Conservation (phyloP, 2,888 invertebrate species). For the Habroteleia sp. region DNA sequence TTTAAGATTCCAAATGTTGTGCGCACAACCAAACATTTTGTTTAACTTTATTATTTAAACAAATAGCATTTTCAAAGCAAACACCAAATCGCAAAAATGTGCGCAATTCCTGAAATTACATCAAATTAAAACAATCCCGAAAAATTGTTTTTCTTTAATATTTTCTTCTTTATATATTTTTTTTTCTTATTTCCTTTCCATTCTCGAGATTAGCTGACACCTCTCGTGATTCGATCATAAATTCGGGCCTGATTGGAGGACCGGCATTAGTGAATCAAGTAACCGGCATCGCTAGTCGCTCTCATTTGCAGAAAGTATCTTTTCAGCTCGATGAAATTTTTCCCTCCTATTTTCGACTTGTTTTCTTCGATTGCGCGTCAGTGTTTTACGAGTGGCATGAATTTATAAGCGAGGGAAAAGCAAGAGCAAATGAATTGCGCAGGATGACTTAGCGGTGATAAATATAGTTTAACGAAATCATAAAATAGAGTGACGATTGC, state of each 20-base stretch:
- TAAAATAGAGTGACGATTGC: slow-evolving; percentile 44
- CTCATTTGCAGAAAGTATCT: slow-evolving; percentile 39
- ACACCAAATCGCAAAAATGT: too few relatives aligned
- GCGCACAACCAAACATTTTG: too few relatives aligned
- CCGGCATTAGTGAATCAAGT: slow-evolving; percentile 2
- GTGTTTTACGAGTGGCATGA: slow-evolving; percentile 44
- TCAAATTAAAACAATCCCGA: too few relatives aligned
- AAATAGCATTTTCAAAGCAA: too few relatives aligned
- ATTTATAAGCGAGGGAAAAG: slow-evolving; percentile 42
- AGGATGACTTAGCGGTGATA: slow-evolving; percentile 41
- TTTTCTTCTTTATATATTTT: neutral
- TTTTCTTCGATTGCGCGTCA: slow-evolving; percentile 42
- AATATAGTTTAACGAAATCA: slow-evolving; percentile 51
- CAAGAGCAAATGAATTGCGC: slow-evolving; percentile 43
- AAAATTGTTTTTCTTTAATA: too few relatives aligned
- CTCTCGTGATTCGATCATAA: slow-evolving; percentile 19
- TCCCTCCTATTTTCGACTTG: slow-evolving; percentile 23
- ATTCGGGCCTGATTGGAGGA: slow-evolving; percentile 19
- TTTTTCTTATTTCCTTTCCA: too few relatives aligned
- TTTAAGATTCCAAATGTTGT: too few relatives aligned
- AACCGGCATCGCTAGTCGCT: slow-evolving; percentile 14
- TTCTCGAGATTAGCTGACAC: slow-evolving; percentile 15
- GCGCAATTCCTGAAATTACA: too few relatives aligned
- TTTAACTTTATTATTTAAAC: too few relatives aligned
- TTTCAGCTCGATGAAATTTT: slow-evolving; percentile 29